Evolutionary conservation across 2,888 invertebrate species (phyloP), one percentile per base, ranked within the genome.

Genomic region (Lydus trimaculatus): DNA sequence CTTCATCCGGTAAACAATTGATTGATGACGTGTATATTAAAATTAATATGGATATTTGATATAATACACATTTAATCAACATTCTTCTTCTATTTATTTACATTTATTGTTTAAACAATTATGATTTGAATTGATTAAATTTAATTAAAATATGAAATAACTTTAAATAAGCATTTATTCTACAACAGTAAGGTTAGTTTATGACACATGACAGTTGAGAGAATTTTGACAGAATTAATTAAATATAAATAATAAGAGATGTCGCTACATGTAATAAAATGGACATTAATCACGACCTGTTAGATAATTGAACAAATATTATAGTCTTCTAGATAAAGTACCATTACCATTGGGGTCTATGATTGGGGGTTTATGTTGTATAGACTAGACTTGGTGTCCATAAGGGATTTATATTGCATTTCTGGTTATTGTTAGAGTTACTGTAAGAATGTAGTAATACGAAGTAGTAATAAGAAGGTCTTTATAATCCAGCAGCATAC

Each of bases 1-100:
- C 91, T 75, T 90, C 88, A 82, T 90, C 90, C 39, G 90, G 89
- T 84, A 90, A 72, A 60, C 71, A 71, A 58, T 65, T 66, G 59
- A 66, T 58, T 64, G 48, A 61, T 31, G 63, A 58, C 9, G 25
- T 43, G 20, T 7, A 61, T 13, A 23, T 43, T 31, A 61, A 56
- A 48, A 62, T 52, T 23, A 52, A 9, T 8, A 52, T 23, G 1
- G 17, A 43, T 43, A 43, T 43, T 43, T 20, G 20, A 23, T 11
- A 52, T 20, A 52, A 20, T 52, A 52, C 20, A 20, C 20, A 52
- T 43, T 43, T 43, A 43, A 7, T 43, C 4, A 43, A 17, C 43
- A 43, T 43, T 43, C 7, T 33, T 8, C 33, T 33, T n/a, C n/a
- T n/a, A n/a, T n/a, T n/a, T n/a, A n/a, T n/a, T 33, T 33, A 33